A percentile compares a stretch with the other conserved stretches of the same genome.
These are phyloP conservation scores for Pontoporia blainvillei DNA, from an alignment of 2,113 vertebrate genomes.

Conservation along the genomic window DNA sequence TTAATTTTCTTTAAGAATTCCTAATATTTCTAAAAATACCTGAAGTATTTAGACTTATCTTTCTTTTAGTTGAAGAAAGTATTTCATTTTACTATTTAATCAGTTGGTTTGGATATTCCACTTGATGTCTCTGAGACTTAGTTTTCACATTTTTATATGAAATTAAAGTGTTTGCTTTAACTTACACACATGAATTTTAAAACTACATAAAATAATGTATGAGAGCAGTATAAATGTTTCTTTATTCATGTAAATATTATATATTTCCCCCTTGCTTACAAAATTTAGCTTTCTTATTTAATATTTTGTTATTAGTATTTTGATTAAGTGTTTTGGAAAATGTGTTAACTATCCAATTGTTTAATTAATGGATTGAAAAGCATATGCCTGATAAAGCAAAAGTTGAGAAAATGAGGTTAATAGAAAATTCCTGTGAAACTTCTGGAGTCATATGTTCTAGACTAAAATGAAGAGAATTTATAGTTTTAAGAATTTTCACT, in stretches of 20 bases:
- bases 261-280: not conserved
- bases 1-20: not conserved
- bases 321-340: not conserved
- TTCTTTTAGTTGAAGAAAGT: not conserved
- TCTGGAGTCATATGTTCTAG: not conserved
- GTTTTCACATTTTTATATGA: not conserved
- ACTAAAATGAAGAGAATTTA: not conserved
- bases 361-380: not conserved
- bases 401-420: not conserved
- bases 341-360: not conserved
- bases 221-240: not conserved
- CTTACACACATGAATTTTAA: not conserved
- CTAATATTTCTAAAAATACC: not conserved
- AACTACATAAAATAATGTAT: not conserved
- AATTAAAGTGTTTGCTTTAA: not conserved
- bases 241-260: not conserved
- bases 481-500: not conserved
- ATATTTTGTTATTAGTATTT: not conserved
- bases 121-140: not conserved
- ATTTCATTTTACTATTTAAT: not conserved
- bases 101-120: not conserved
- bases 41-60: not conserved
- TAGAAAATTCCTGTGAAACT: not conserved
- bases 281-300: not conserved
- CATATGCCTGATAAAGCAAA: not conserved